Evolutionary conservation across 92 coral and sea anemone species (phyloP).

Genomic region (Umimayanthus chanpuru): DNA sequence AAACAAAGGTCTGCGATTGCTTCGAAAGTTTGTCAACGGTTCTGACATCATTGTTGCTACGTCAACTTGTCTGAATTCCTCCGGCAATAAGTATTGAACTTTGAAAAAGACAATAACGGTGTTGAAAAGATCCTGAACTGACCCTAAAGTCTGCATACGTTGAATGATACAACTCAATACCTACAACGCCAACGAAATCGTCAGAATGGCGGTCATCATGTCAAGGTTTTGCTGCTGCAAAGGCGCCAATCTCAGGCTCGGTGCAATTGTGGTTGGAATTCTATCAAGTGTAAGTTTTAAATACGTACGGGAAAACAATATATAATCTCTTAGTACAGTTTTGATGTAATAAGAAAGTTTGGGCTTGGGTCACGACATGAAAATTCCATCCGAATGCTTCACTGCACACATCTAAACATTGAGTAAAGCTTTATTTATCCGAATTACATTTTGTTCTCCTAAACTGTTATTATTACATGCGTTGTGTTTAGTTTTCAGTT

Average conservation of each 20-base stretch:
- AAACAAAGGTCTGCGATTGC: no score
- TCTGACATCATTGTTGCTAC: not conserved
- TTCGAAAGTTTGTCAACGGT: no score
- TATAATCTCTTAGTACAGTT: no score
- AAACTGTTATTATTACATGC: no score
- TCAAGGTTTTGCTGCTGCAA: slow-evolving; percentile 20
- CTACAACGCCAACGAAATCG: not conserved
- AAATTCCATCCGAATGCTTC: not conserved
- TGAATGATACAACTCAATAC: not conserved
- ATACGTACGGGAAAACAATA: no score
- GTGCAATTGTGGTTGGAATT: slow-evolving; percentile 17
- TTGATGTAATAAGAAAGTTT: not conserved
- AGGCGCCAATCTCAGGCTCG: slow-evolving; percentile 22
- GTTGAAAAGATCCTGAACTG: not conserved
- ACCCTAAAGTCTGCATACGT: no score
- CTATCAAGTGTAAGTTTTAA: slow-evolving; percentile 9
- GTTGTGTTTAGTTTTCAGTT: not conserved
- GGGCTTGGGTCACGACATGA: not conserved
- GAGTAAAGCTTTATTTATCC: not conserved
- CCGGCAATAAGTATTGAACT: not conserved
- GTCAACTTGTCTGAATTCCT: not conserved
- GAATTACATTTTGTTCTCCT: not conserved
- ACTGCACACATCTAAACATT: not conserved
- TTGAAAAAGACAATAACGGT: not conserved
- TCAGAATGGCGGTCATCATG: slow-evolving; percentile 23